Evolutionary conservation across 2,888 invertebrate species (phyloP).

Genomic region (Drosophila fulvimacula): DNA sequence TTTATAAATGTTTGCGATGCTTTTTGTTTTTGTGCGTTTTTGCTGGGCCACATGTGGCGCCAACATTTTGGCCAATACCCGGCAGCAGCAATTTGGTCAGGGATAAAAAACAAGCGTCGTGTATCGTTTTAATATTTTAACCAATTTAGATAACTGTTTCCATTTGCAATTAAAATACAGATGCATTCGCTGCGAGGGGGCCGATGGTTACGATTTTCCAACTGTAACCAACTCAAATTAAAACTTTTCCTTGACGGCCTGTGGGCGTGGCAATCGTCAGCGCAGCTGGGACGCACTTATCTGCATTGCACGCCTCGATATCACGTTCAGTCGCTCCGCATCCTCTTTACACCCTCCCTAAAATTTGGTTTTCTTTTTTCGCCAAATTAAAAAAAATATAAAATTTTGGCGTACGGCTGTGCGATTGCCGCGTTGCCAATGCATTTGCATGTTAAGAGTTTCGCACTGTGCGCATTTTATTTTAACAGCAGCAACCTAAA

Average conservation of each 20-base stretch:
- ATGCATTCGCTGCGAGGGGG: slow-evolving; percentile 44
- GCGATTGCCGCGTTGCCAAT: slow-evolving; percentile 36
- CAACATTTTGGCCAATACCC: slow-evolving; percentile 19
- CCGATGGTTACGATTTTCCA: slow-evolving; percentile 51
- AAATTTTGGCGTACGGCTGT: slow-evolving; percentile 37
- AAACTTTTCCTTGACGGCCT: slow-evolving; percentile 73
- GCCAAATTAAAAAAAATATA: slow-evolving; percentile 73
- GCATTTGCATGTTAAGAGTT: slow-evolving; percentile 78
- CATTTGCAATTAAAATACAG: slow-evolving; percentile 83
- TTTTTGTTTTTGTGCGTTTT: not conserved
- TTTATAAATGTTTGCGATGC: not conserved
- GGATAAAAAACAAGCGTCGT: slow-evolving; percentile 45
- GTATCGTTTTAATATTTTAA: slow-evolving; percentile 78
- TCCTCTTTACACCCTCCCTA: not conserved
- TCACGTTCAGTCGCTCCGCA: slow-evolving; percentile 59
- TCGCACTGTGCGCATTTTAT: slow-evolving; percentile 74
- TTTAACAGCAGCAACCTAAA: slow-evolving; percentile 20
- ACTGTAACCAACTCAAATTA: slow-evolving; percentile 72
- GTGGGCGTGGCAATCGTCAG: slow-evolving; percentile 55
- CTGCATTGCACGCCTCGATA: slow-evolving; percentile 69
- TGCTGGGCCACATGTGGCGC: slow-evolving; percentile 31
- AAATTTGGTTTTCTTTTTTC: not conserved
- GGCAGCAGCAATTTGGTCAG: slow-evolving; percentile 40
- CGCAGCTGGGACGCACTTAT: slow-evolving; percentile 70
- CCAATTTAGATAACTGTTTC: slow-evolving; percentile 83